Evolutionary conservation across 2,888 invertebrate genomes (phyloP).

Genomic region (Atherix ibis): DNA sequence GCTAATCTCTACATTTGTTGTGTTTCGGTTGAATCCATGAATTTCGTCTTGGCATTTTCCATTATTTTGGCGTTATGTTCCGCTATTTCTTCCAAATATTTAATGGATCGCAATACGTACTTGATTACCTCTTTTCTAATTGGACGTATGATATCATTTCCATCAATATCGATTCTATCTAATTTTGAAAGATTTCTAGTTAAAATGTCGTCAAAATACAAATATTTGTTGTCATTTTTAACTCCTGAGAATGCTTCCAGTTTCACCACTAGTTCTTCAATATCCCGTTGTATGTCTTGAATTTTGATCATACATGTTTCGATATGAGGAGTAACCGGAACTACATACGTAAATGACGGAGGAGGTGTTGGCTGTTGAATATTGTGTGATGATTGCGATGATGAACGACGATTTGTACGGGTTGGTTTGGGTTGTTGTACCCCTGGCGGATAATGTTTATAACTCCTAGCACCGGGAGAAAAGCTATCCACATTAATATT

Average conservation of each 20-base stretch:
- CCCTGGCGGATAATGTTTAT: conserved; percentile 1
- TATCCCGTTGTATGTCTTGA: conserved; percentile 63
- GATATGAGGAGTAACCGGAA: conserved; percentile 33
- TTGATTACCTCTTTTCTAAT: conserved; percentile 78
- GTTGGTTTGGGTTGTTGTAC: conserved; percentile 4
- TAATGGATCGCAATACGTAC: conserved; percentile 74
- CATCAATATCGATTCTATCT: conserved; percentile 85
- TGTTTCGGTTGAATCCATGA: no score
- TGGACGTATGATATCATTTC: conserved; percentile 72
- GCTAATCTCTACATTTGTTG: no score
- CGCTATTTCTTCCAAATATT: conserved; percentile 64
- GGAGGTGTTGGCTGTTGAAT: conserved; percentile 14
- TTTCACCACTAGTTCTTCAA: conserved; percentile 57
- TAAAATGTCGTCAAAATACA: conserved; percentile 88
- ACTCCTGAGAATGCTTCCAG: conserved; percentile 58
- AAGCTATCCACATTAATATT: conserved; percentile 20
- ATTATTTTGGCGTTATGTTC: conserved; percentile 30
- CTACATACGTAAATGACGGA: conserved; percentile 13
- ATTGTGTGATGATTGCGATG: conserved; percentile 11
- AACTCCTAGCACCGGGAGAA: conserved; percentile 2
- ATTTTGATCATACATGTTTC: conserved; percentile 62
- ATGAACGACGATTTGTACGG: conserved; percentile 1
- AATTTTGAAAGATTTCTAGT: conserved; percentile 80
- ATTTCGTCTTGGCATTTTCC: conserved; percentile 2
- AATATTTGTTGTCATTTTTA: conserved; percentile 53